Percentiles rank a stretch among this genome's conserved stretches.
These are phyloP conservation scores for Drosophila demipolita DNA, from an alignment of 2,888 invertebrate genomes.

Conservation along the genomic window DNA sequence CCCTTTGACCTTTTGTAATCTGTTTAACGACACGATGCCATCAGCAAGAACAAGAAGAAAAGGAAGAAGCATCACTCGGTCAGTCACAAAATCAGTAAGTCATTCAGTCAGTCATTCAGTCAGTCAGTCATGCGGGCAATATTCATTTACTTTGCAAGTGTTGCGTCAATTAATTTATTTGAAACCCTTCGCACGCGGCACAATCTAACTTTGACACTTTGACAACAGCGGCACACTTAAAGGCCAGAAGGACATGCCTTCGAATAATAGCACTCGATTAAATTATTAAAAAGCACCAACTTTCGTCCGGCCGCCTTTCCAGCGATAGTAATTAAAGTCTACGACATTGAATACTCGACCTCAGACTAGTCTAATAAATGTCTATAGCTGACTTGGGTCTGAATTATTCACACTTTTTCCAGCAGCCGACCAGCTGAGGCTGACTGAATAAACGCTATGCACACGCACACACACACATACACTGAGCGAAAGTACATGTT, in stretches of 20 bases:
- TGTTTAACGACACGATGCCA: conserved; percentile 55
- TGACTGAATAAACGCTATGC: conserved; percentile 38
- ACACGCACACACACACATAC: too few species aligned
- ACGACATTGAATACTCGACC: conserved; percentile 25
- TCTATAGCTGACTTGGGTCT: conserved; percentile 20
- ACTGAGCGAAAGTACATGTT: too few species aligned
- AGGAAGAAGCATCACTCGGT: not conserved
- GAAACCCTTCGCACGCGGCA: conserved; percentile 63
- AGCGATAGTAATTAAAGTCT: conserved; percentile 43
- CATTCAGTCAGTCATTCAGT: conserved; percentile 4
- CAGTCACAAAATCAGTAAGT: conserved; percentile 1
- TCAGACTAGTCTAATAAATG: conserved; percentile 38
- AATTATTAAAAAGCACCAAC: conserved; percentile 44
- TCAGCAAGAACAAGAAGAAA: conserved; percentile 21
- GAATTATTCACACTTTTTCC: conserved; percentile 58
- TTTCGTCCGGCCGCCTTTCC: not conserved
- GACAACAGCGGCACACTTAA: conserved; percentile 48
- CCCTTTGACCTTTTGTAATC: conserved; percentile 77
- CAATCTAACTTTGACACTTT: conserved; percentile 78
- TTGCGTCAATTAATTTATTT: conserved; percentile 76
- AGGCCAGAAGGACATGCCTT: conserved; percentile 36
- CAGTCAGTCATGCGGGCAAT: conserved; percentile 40
- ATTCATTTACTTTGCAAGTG: conserved; percentile 78
- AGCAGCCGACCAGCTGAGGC: conserved; percentile 16
- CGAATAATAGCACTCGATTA: conserved; percentile 25